These are phyloP conservation scores for Garrulus glandarius DNA, from an alignment of 2,797 vertebrate species.

Conservation along the genomic window DNA sequence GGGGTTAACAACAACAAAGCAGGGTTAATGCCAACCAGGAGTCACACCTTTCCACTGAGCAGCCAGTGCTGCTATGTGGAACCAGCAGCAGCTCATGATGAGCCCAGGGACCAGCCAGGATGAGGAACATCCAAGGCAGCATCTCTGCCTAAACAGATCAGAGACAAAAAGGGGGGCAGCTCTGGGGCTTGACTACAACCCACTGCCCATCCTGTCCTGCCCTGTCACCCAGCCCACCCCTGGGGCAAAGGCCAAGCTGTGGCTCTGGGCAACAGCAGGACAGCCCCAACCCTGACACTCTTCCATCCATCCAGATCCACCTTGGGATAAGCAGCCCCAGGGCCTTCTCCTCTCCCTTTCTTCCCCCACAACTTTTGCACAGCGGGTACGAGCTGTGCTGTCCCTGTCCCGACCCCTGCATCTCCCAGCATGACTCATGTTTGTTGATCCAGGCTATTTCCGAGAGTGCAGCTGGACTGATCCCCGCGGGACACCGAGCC, in stretches of 20 bases:
- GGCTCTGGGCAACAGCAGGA: background rate
- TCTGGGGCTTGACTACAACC: background rate
- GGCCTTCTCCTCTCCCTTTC: background rate
- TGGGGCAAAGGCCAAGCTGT: rapidly evolving
- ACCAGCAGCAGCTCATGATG: background rate
- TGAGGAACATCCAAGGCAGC: background rate
- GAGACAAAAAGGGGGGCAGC: background rate
- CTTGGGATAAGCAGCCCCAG: background rate
- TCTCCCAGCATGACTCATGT: slow-evolving; percentile 54
- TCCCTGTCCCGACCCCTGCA: background rate
- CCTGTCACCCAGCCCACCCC: background rate
- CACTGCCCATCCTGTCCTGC: background rate
- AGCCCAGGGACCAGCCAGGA: rapidly evolving
- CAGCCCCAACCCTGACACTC: background rate
- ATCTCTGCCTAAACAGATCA: background rate
- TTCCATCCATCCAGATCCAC: background rate
- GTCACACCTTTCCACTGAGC: background rate
- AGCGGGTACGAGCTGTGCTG: background rate
- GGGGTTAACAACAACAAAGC: background rate
- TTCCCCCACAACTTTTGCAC: background rate
- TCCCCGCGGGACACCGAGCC: background rate
- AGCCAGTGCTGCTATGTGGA: background rate
- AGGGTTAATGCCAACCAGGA: background rate
- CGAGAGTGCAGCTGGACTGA: background rate
- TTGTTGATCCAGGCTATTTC: slow-evolving; percentile 57